Evolutionary conservation across 2,888 invertebrate species (phyloP), one percentile per base, ranked within the genome.

Genomic region (Aporophyla lueneburgensis): DNA sequence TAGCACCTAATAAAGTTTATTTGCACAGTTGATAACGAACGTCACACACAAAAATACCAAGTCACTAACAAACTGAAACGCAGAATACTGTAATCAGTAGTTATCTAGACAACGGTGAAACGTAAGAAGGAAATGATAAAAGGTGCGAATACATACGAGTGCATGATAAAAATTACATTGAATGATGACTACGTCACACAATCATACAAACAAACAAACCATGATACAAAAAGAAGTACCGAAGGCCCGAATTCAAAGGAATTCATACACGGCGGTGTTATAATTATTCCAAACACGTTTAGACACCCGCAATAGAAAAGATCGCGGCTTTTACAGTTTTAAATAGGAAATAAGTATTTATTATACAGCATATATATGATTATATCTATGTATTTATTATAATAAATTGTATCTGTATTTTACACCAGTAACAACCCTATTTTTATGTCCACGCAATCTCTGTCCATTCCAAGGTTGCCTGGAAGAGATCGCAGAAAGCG

Each of bases 91-190:
- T 54, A 65, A 80, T 80, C 59, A 68, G 43, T 24, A 67, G 40
- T 73, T 78, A 71, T 70, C 54, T 24, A 53, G 12, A 66, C 54
- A 67, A 70, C 49, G 65, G 49, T 54, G 63, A 78, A 40, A 71
- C 54, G 67, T 54, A 65, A 68, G 27, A 75, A 67, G 59, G 70
- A 81, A 81, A 51, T 59, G 74, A 78, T 81, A 81, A 71, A 51
- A 73, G 51, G 54, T 53, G 24, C 66, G 62, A 71, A 62, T 73
- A 77, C 66, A 59, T 24, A 51, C 40, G 49, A 71, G 63, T 74
- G 51, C n/a, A 62, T 51, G 54, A 71, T 51, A 67, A 63, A 59
- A 54, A 70, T 70, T 43, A 70, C 43, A 68, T 54, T 51, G 70
- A 67, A 76, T 66, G 51, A 71, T 68, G 49, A 5, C 21, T n/a